Evolutionary conservation across 2,797 vertebrate genomes (phyloP), one percentile per base, ranked within the genome.

Genomic region (Sebastes itinus): DNA sequence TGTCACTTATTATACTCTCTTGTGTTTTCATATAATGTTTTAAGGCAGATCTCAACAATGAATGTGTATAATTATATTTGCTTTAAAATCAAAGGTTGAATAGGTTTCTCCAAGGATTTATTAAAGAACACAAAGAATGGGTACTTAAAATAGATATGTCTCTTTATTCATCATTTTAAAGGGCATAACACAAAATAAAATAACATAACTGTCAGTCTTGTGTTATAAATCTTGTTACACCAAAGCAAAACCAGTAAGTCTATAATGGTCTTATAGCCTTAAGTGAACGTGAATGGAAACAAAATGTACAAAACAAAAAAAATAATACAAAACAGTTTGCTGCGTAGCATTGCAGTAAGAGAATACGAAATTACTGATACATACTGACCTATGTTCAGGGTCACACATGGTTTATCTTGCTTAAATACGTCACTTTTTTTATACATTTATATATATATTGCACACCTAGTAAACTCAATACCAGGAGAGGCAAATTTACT

Each of bases 41-140:
- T 72, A 67, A 49, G 4, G 20, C 7, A 3, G 30, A 70, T 25
- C 8, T 49, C 0, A 2, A 55, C 4, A 22, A 52, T 30, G 13
- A 3, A 16, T 73, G 5, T 75, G 3, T 66, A n/a, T 59, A 18
- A 59, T 7, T 42, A 0, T 42, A 0, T 62, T 23, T 59, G 10
- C 3, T 73, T 63, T 77, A 3, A 73, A 71, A 38, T 38, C 1
- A n/a, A 42, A 62, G 27, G 33, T 23, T 81, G 5, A 81, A 82
- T 20, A 13, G 13, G 14, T 60, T 72, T 80, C 0, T 74, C 69
- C 2, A 55, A 75, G 4, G 2, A 73, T 69, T 22, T 61, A 42
- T 65, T 52, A 28, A 78, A 77, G 9, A 64, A 33, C 3, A 56
- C 30, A 71, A 32, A 25, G 1, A 64, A 42, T n/a, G 3, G 7